A percentile compares a stretch with the other conserved stretches of the same genome.
Evolutionary conservation across 2,113 vertebrate genomes (phyloP).

Genomic region (Glaucidium brasilianum): DNA sequence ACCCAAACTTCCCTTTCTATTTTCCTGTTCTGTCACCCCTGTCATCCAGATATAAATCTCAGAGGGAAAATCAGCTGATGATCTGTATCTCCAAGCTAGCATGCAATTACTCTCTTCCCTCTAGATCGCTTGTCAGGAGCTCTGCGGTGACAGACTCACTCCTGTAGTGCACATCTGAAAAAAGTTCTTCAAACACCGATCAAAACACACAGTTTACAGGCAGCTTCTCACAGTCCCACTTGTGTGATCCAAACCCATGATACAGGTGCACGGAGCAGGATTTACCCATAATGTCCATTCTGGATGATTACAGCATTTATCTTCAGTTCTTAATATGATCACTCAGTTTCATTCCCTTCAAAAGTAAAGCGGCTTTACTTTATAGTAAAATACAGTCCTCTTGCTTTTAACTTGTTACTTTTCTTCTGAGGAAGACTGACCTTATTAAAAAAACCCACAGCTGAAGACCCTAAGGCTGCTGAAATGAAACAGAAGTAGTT

Average conservation of each 20-base stretch:
- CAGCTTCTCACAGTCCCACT: background rate
- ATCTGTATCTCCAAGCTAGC: background rate
- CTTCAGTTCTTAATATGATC: background rate
- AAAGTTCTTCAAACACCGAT: background rate
- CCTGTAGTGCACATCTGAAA: background rate
- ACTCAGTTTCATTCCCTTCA: background rate
- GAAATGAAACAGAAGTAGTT: background rate
- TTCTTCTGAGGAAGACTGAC: background rate
- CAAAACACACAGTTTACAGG: background rate
- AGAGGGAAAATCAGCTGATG: background rate
- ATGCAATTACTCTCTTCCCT: background rate
- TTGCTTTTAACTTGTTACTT: background rate
- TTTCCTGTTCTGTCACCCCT: background rate
- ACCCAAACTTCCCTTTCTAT: background rate
- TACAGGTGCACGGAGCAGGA: background rate
- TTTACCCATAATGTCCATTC: background rate
- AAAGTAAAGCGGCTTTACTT: background rate
- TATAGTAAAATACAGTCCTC: background rate
- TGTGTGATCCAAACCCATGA: background rate
- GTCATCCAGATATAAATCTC: background rate
- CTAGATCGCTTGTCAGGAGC: background rate
- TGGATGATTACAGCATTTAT: background rate
- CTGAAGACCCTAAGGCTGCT: background rate
- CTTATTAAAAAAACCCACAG: background rate
- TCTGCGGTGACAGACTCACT: background rate